Conservation (phyloP, 2,888 invertebrate genomes). For the Lacanobia wlatinum region DNA sequence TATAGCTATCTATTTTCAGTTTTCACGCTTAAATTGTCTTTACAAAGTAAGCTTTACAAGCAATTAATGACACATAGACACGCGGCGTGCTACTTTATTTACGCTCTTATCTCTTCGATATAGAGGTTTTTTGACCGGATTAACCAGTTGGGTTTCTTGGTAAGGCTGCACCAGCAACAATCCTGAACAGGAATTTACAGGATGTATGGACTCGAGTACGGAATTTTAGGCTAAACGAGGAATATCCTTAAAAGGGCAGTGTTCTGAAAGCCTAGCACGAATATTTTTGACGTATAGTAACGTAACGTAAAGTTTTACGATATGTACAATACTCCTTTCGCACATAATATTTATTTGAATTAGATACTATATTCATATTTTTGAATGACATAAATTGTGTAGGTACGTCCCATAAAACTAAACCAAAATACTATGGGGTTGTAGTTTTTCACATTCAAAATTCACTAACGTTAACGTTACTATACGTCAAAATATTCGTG, state of each 20-base stretch:
- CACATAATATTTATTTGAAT: no score
- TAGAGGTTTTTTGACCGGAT: conserved; percentile 14
- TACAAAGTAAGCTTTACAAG: conserved; percentile 15
- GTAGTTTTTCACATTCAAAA: no score
- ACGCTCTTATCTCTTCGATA: conserved; percentile 16
- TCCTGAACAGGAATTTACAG: background rate
- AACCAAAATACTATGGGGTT: no score
- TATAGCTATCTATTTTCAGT: conserved; percentile 17
- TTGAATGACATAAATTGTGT: no score
- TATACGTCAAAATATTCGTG: no score
- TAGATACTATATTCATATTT: no score
- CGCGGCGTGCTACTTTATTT: conserved; percentile 19
- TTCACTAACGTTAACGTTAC: no score
- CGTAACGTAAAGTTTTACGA: no score
- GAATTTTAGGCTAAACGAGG: background rate
- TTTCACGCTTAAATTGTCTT: conserved; percentile 17
- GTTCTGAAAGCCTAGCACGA: no score
- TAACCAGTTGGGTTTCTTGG: background rate
- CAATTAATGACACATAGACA: conserved; percentile 29
- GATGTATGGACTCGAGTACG: background rate
- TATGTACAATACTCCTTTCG: no score
- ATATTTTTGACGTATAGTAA: no score
- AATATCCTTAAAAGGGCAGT: background rate
- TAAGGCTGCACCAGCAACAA: background rate
- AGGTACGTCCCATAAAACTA: no score